Base-by-base conservation (phyloP, 2,113 vertebrate species). In the Lagopus leucura region DNA sequence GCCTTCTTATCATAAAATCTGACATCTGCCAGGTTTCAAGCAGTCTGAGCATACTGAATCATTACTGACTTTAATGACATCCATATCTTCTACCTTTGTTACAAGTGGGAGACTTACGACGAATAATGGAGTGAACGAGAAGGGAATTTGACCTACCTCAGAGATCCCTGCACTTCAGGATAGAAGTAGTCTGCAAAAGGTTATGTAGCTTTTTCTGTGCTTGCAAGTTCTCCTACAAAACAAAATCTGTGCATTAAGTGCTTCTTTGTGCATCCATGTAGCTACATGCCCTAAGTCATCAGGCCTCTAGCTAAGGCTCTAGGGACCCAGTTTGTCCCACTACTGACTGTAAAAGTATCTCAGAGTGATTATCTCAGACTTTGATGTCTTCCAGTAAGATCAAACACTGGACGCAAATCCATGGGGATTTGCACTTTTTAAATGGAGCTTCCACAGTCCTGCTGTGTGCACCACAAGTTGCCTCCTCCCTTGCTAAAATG, bases 161-260 rank as follows among this genome's bases (percentile, higher is more conserved):
- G 47, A 90, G 34, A 83, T 15, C 22, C 30, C 48, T 79, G 25
- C n/a, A 76, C 60, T 19, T 87, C 70, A 79, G 58, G 28, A 73
- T 52, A 85, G 47, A 86, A 61, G 12, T 36, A 82, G 18, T 42
- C 71, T 80, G 32, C 25, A 70, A 45, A 89, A 21, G 48, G 19
- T 64, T 82, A 66, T 1, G 3, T 20, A 30, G 19, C 8, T 82
- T 73, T 34, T 5, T 36, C 54, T 66, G 13, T 60, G 22, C 17
- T 91, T 55, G 18, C 13, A 50, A 8, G 22, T 86, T 90, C 54
- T 72, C 80, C n/a, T 30, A 19, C 34, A 52, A 91, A 89, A 52
- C 15, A 32, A 5, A 1, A 1, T 30, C 17, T 0, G 0, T 52
- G 10, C 24, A 40, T 72, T 75, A 79, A 65, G 22, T 61, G 14